A percentile compares a stretch with the other conserved stretches of the same genome.
Conservation (phyloP, 92 coral and sea anemone species). For the Palythoa heliodiscus region DNA sequence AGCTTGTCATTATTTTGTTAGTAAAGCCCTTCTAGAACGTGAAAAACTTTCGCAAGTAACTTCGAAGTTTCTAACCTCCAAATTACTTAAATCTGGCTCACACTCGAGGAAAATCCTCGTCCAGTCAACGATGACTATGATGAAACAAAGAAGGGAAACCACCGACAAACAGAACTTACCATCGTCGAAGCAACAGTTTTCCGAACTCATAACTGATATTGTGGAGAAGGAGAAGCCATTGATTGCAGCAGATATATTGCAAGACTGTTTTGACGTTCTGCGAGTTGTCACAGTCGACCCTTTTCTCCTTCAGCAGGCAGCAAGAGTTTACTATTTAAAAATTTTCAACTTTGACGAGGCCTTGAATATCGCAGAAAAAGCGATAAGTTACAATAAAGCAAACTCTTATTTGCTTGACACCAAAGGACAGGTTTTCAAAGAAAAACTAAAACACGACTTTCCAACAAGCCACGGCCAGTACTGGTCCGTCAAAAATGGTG, state of each 20-base stretch:
- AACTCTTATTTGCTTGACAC: slow-evolving; percentile 46
- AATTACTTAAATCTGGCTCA: slow-evolving; percentile 13
- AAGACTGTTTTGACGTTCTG: slow-evolving; percentile 36
- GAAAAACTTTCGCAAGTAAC: slow-evolving; percentile 39
- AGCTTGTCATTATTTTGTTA: slow-evolving; percentile 30
- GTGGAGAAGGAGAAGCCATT: slow-evolving; percentile 8
- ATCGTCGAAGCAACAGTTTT: slow-evolving; percentile 37
- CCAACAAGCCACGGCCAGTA: neutral
- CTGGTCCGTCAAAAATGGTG: too few relatives aligned
- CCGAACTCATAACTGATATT: slow-evolving; percentile 33
- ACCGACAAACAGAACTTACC: slow-evolving; percentile 13
- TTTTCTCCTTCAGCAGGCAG: slow-evolving; percentile 47
- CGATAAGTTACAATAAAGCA: slow-evolving; percentile 2
- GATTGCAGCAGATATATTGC: slow-evolving; percentile 37
- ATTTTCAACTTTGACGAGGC: slow-evolving; percentile 31
- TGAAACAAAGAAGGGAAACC: slow-evolving; percentile 39
- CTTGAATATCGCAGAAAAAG: slow-evolving; percentile 34
- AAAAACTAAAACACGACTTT: slow-evolving; percentile 30
- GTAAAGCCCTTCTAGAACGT: slow-evolving; percentile 31
- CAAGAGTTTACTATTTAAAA: slow-evolving; percentile 45
- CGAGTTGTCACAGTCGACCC: slow-evolving; percentile 1
- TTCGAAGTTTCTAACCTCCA: slow-evolving; percentile 16
- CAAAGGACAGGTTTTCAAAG: slow-evolving; percentile 45
- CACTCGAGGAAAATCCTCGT: slow-evolving; percentile 30
- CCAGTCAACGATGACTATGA: slow-evolving; percentile 36